Evolutionary conservation across 2,888 invertebrate species (phyloP).

Genomic region (Tuta absoluta): DNA sequence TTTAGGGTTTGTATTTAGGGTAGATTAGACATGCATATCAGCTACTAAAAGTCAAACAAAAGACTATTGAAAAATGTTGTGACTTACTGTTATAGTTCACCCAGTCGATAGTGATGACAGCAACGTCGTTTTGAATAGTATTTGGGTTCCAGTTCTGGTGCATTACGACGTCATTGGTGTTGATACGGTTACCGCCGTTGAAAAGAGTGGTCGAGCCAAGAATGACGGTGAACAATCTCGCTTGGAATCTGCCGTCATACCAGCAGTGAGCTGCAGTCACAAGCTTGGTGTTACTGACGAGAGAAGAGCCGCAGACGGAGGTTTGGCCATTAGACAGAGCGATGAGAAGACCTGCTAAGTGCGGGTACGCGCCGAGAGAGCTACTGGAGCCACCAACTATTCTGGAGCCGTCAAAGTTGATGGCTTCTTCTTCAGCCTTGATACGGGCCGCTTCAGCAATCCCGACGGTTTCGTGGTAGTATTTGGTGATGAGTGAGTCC

Average conservation of each 20-base stretch:
- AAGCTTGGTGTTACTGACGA: constrained; percentile 41
- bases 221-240: constrained; percentile 41
- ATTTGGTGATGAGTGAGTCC: constrained; percentile 31
- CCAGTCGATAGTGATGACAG: constrained; percentile 28
- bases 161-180: constrained; percentile 33
- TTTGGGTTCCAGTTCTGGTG: constrained; percentile 6
- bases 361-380: constrained; percentile 41
- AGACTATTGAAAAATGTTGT: too few relatives aligned
- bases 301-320: constrained; percentile 47
- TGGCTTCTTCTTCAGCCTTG: constrained; percentile 39
- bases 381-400: constrained; percentile 46
- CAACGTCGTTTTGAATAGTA: constrained; percentile 29
- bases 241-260: constrained; percentile 37
- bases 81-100: constrained; percentile 30
- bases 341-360: constrained; percentile 45
- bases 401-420: constrained; percentile 40
- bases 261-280: constrained; percentile 50
- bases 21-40: too few relatives aligned
- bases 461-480: constrained; percentile 46
- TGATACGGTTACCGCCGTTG: constrained; percentile 40
- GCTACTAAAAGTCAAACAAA: too few relatives aligned
- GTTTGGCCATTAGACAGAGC: constrained; percentile 36
- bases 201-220: constrained; percentile 41
- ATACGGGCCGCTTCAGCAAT: constrained; percentile 45
- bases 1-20: too few relatives aligned